phyloP scores from a whole-genome alignment of 2,797 vertebrate species.

The Pachyuromys duprasi region DNA sequence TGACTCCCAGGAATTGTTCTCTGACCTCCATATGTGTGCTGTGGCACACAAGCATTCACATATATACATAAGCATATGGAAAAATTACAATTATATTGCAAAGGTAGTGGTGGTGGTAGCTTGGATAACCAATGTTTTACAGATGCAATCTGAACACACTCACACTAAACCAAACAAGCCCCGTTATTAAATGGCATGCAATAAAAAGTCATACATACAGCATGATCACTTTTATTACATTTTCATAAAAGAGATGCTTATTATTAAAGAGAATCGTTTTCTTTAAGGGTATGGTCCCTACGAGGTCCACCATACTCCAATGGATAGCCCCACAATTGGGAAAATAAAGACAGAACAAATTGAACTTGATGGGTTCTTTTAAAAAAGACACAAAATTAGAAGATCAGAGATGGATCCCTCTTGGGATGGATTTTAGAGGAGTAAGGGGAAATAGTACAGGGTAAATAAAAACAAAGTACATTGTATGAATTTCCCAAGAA shows the following conservation, averaged over 20 bases:
- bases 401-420: too few relatives aligned
- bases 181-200: background rate
- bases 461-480: background rate
- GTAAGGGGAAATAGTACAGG: background rate
- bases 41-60: background rate
- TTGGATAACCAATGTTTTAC: background rate
- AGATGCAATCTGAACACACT: background rate
- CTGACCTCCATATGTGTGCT: background rate
- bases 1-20: background rate
- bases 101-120: background rate
- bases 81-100: background rate
- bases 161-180: background rate
- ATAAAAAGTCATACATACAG: background rate
- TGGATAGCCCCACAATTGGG: background rate
- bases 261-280: background rate
- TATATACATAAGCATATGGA: background rate
- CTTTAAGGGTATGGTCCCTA: background rate
- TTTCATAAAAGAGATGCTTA: background rate
- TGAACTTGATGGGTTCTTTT: background rate
- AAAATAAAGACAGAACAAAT: background rate
- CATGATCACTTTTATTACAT: background rate
- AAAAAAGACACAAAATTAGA: background rate
- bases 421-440: background rate
- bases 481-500: background rate
- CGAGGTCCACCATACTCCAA: background rate